These are phyloP conservation scores for Eupithecia centaureata DNA, from an alignment of 2,888 invertebrate species.

Conservation along the genomic window DNA sequence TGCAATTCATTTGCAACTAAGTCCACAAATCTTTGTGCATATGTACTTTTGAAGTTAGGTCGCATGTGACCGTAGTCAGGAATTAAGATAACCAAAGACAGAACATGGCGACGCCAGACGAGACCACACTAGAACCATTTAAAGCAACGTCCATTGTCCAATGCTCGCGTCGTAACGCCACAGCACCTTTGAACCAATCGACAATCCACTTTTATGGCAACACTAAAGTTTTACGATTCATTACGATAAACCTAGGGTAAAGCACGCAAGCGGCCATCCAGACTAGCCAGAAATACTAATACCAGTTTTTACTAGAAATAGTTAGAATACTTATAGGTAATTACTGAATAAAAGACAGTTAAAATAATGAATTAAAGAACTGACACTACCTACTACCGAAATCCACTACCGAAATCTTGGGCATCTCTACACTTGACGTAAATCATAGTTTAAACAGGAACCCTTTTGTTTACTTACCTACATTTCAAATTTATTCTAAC, in stretches of 20 bases:
- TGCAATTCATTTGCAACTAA: not conserved
- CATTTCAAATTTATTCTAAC: not conserved
- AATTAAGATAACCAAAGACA: not conserved
- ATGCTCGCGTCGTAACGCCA: constrained; percentile 43
- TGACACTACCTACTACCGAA: too few relatives aligned
- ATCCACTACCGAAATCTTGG: too few relatives aligned
- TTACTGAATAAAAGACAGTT: too few relatives aligned
- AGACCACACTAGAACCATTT: not conserved
- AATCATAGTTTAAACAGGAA: not conserved
- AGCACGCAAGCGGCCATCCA: constrained; percentile 63
- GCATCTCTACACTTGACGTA: not conserved
- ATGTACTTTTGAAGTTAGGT: not conserved
- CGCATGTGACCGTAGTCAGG: not conserved
- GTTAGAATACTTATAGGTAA: too few relatives aligned
- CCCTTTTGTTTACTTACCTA: not conserved
- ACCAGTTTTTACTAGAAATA: too few relatives aligned
- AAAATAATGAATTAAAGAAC: too few relatives aligned
- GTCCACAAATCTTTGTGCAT: not conserved
- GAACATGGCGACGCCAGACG: not conserved
- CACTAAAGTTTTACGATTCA: constrained; percentile 74
- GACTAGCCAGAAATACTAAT: not conserved
- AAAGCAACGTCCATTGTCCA: constrained; percentile 44
- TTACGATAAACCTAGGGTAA: constrained; percentile 74
- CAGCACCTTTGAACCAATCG: constrained; percentile 57
- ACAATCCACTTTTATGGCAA: constrained; percentile 69